Conservation (phyloP, 1,140 invertebrate species). For the Chymomyza costata region DNA sequence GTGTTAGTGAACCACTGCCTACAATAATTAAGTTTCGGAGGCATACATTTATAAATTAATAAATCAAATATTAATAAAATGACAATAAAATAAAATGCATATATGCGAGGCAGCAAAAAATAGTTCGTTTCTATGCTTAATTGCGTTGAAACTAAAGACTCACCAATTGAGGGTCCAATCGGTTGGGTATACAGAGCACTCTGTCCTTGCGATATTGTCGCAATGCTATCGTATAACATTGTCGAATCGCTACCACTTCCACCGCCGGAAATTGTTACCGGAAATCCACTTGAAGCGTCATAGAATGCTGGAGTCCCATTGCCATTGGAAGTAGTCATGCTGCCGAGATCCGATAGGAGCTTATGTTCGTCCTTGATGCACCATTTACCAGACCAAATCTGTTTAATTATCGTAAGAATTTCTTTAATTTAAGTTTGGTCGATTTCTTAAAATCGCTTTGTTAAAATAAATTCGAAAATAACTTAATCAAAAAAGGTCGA, state of each 20-base stretch:
- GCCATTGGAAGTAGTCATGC: conserved; percentile 75
- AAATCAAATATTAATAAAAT: conserved; percentile 6
- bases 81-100: conserved; percentile 3
- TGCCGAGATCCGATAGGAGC: conserved; percentile 86
- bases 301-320: conserved; percentile 77
- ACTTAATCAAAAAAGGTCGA: too few species aligned
- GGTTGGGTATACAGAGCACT: conserved; percentile 84
- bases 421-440: background rate
- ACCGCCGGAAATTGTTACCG: conserved; percentile 75
- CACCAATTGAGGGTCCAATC: conserved; percentile 84
- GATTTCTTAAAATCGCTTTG: background rate
- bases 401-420: conserved; percentile 32
- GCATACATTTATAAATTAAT: conserved; percentile 2
- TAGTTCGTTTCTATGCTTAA: too few species aligned
- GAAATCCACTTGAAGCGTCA: conserved; percentile 79
- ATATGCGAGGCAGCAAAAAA: background rate
- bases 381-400: conserved; percentile 92
- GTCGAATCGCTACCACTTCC: conserved; percentile 57
- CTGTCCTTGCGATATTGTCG: conserved; percentile 84
- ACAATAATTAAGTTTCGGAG: conserved; percentile 21
- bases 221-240: conserved; percentile 83
- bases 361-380: conserved; percentile 92
- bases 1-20: conserved; percentile 83
- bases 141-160: conserved; percentile 49
- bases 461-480: too few species aligned